Evolutionary conservation across 2,888 invertebrate genomes (phyloP), one percentile per base, ranked within the genome.

Genomic region (Timandra comae): DNA sequence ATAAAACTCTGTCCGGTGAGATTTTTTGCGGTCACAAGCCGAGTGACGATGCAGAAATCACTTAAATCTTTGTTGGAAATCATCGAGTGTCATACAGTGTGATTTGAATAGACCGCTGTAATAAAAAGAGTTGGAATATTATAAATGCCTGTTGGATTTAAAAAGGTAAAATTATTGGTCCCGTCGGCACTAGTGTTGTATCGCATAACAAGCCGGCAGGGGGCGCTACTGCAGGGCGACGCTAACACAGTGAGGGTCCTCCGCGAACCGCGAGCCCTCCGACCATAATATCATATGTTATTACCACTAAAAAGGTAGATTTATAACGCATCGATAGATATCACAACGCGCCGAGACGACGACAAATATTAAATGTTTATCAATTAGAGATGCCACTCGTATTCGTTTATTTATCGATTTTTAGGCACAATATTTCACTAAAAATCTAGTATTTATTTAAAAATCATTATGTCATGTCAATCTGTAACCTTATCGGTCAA

Each of bases 1-100:
- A 82, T 82, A 79, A 50, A 56, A 56, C 60, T 68, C 64, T 76
- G 79, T 80, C 79, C 81, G 80, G 80, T 79, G 73, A n/a, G n/a
- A 55, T 63, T 72, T 69, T 74, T 59, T 62, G 56, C 50, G 51
- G 51, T 51, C 60, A 59, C 57, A 52, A 54, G 58, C 49, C 50
- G 54, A 53, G 52, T 56, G 58, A 64, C 65, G 51, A 41, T 46
- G 50, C 59, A 49, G 51, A 61, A 59, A 43, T 30, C 43, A n/a
- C n/a, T n/a, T n/a, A 16, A 16, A 16, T 16, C 3, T 16, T 16
- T 3, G 6, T 16, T 16, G 1, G 16, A 16, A n/a, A 45, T 43
- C 41, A 44, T 40, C 24, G 27, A 40, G 35, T 22, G 24, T 34
- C 29, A 13, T n/a, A n/a, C n/a, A n/a, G n/a, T 19, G 19, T 16